These are phyloP conservation scores for Hyla sarda DNA, from an alignment of 2,113 vertebrate genomes.

Conservation along the genomic window DNA sequence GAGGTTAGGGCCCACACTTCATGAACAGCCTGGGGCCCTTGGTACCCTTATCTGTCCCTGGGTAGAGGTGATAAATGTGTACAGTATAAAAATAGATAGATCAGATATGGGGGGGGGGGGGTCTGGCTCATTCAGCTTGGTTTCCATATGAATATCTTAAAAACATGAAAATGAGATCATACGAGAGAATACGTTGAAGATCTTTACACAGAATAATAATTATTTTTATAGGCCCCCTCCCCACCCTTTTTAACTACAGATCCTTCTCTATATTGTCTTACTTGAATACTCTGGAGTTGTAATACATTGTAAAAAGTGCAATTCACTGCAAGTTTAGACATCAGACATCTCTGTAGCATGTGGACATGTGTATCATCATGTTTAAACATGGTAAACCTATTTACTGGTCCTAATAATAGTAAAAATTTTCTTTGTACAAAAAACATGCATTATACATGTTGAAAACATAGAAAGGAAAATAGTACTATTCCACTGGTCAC, in stretches of 20 bases:
- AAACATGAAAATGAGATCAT: not conserved
- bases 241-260: slow-evolving; percentile 5
- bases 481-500: too few species aligned
- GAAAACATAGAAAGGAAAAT: not conserved
- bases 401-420: not conserved
- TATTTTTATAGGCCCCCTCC: not conserved
- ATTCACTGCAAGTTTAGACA: slow-evolving; percentile 8
- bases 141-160: not conserved
- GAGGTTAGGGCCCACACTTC: too few species aligned
- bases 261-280: not conserved
- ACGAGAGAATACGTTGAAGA: not conserved
- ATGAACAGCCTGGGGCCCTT: too few species aligned
- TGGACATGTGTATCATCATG: not conserved
- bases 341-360: slow-evolving; percentile 4
- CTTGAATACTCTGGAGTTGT: not conserved
- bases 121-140: not conserved
- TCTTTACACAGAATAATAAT: not conserved
- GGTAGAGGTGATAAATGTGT: not conserved
- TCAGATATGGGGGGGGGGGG: not conserved
- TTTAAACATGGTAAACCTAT: not conserved
- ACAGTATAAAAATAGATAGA: not conserved
- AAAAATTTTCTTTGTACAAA: not conserved
- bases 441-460: not conserved
- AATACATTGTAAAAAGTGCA: slow-evolving; percentile 11
- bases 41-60: too few species aligned